phyloP scores from a whole-genome alignment of 2,888 invertebrate species.

The Chalcis sispes region DNA sequence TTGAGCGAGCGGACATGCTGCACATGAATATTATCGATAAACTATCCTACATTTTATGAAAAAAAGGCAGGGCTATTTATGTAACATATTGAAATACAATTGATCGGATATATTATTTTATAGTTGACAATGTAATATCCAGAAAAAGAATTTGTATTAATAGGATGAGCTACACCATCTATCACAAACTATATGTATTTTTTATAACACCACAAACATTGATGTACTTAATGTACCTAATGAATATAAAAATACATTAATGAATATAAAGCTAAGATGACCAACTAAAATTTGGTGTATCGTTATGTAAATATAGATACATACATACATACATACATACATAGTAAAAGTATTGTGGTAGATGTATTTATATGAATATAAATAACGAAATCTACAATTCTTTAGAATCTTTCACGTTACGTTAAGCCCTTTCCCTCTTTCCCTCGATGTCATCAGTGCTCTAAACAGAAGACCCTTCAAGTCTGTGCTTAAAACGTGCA shows the following conservation, averaged over 20 bases:
- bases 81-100: conserved; percentile 2
- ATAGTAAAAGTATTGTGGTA: not conserved
- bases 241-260: conserved; percentile 38
- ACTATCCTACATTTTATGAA: conserved; percentile 23
- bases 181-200: conserved; percentile 26
- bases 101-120: not conserved
- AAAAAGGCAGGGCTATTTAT: conserved; percentile 37
- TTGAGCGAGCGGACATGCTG: conserved; percentile 38
- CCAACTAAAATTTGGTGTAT: conserved; percentile 22
- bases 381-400: conserved; percentile 32
- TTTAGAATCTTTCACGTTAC: conserved; percentile 25
- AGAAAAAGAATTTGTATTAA: conserved; percentile 1
- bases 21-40: conserved; percentile 34
- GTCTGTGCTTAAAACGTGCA: conserved; percentile 1
- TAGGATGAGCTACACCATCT: conserved; percentile 27
- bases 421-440: not conserved
- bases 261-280: conserved; percentile 40
- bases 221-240: conserved; percentile 40
- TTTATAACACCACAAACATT: conserved; percentile 38
- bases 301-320: conserved; percentile 9
- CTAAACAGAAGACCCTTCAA: not conserved
- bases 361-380: conserved; percentile 10
- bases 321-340: conserved; percentile 20
- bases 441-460: conserved; percentile 7
- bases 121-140: not conserved